These are phyloP conservation scores for Ephydatia muelleri DNA, from an alignment of 37 sponge, comb jelly and placozoan species.

Conservation along the genomic window DNA sequence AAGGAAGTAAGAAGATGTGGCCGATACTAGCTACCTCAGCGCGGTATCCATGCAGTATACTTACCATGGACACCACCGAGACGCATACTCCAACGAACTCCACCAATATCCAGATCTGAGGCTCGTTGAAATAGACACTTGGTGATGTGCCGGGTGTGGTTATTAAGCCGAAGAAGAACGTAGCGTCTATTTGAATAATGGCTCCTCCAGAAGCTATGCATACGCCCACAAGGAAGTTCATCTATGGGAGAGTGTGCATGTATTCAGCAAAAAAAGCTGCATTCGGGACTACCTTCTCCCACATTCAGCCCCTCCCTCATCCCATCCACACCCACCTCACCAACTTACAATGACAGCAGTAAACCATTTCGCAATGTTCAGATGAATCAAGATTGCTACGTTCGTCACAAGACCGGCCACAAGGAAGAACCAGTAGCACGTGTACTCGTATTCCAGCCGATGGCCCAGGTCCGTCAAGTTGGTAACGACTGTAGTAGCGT, in stretches of 20 bases:
- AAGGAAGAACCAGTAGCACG: neutral
- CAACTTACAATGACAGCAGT: neutral
- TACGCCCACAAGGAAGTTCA: neutral
- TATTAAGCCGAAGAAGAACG: neutral
- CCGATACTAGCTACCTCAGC: neutral
- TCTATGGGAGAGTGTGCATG: neutral
- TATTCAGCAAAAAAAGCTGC: neutral
- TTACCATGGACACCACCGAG: neutral
- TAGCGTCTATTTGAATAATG: neutral
- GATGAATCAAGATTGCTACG: neutral
- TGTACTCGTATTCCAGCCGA: neutral
- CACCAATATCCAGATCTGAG: neutral
- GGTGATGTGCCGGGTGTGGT: neutral
- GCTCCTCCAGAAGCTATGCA: neutral
- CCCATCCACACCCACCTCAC: neutral
- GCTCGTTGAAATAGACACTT: neutral
- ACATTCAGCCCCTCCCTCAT: no score
- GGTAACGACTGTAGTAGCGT: neutral
- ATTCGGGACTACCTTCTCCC: no score
- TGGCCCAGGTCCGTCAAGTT: neutral
- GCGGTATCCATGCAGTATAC: neutral
- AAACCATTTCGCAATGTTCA: neutral
- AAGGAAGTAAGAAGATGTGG: neutral
- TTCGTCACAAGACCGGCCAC: neutral
- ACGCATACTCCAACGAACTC: neutral